A percentile compares a stretch with the other conserved stretches of the same genome.
Conservation (phyloP, 2,113 vertebrate species). For the Meriones unguiculatus region DNA sequence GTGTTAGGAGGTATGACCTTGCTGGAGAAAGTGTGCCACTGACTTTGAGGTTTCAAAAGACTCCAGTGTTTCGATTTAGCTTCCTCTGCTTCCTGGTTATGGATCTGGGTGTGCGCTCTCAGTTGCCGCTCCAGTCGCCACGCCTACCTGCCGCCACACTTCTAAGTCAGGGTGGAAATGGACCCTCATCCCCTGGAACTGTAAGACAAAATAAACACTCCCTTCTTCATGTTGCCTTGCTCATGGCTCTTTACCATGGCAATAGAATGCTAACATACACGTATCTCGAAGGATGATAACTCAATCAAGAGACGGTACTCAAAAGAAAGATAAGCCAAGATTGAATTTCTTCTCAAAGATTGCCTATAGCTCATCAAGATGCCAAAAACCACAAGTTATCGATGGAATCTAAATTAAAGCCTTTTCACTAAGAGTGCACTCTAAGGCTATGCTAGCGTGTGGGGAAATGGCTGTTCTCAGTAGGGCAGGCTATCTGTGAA, state of each 20-base stretch:
- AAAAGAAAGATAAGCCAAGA: background rate
- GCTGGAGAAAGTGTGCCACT: background rate
- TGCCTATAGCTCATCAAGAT: background rate
- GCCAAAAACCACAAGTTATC: background rate
- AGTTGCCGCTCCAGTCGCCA: background rate
- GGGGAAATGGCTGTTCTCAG: background rate
- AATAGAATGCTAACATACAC: background rate
- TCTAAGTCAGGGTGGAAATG: background rate
- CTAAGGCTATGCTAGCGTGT: background rate
- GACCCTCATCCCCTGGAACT: background rate
- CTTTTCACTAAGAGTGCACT: background rate
- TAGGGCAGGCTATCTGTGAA: background rate
- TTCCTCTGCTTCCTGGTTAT: background rate
- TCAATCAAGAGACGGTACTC: background rate
- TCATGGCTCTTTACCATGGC: background rate
- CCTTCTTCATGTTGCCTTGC: background rate
- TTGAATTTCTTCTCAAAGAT: background rate
- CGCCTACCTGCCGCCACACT: background rate
- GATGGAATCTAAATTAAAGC: background rate
- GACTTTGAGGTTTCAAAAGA: background rate
- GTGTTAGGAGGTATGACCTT: background rate
- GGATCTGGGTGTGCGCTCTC: no score
- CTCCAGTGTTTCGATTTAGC: background rate
- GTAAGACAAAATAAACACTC: background rate
- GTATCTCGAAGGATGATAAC: background rate